Evolutionary conservation across 2,888 invertebrate genomes (phyloP), one percentile per base, ranked within the genome.

Genomic region (Blomia tropicalis): DNA sequence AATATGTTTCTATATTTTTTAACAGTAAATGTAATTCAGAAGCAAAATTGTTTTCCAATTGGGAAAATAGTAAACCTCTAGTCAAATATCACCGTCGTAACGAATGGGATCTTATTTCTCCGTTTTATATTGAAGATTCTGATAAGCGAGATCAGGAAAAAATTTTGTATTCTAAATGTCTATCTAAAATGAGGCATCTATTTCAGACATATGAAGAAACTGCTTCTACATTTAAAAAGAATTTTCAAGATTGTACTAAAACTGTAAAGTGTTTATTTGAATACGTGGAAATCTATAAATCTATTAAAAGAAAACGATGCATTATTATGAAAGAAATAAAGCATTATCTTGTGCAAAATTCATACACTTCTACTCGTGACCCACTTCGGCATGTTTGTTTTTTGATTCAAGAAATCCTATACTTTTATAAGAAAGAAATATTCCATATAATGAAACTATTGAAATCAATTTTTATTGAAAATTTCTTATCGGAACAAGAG

Each of bases 371-470:
- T 7, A 30, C 22, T 25, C 25, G 29, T 7, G 62, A 62, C 30
- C 59, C 31, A 58, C 17, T 62, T 14, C 5, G 56, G 43, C 27
- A 32, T n/a, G 47, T 58, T 41, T 25, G 32, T 43, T 62, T 56
- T 44, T 7, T 58, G 2, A 58, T 62, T 7, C n/a, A 32, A 4
- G 56, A 62, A 43, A 23, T 58, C 19, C 51, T 62, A 4, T 27
- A 43, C 43, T 58, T n/a, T 36, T 62, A 56, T 23, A 56, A 56
- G 23, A 36, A 25, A 27, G 5, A 47, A 5, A 27, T 56, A 3
- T 23, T 27, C 23, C 11, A 56, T 36, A 58, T 58, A 14, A n/a
- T 31, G 27, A 36, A 32, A 29, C 41, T 59, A 32, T 43, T 41
- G 2, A 41, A 62, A n/a, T 23, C 32, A 11, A n/a, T 27, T 17